These are phyloP conservation scores for Petaurus breviceps DNA, from an alignment of 2,113 vertebrate genomes.

Conservation along the genomic window DNA sequence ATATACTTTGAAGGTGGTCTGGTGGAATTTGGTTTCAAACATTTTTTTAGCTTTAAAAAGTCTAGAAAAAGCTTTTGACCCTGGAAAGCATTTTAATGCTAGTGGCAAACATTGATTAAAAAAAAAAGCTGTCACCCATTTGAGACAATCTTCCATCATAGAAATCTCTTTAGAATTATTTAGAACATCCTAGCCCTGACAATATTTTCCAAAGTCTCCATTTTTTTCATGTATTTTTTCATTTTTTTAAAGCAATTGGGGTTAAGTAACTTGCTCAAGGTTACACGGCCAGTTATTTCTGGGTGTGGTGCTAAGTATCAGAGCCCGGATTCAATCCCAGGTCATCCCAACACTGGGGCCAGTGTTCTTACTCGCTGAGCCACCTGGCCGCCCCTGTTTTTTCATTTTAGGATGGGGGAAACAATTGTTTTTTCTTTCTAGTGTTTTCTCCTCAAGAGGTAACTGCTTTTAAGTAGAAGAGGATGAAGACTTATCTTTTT, in stretches of 20 bases:
- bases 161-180: neutral
- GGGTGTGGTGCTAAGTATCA: too few relatives aligned
- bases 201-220: neutral
- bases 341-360: too few relatives aligned
- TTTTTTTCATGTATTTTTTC: neutral
- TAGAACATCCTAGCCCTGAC: neutral
- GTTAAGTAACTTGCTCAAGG: too few relatives aligned
- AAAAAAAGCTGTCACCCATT: neutral
- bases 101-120: neutral
- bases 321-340: too few relatives aligned
- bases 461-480: neutral
- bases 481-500: neutral
- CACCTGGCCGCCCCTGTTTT: too few relatives aligned
- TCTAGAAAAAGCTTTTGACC: neutral
- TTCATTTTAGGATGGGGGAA: neutral
- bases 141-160: neutral
- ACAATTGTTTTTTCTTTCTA: neutral
- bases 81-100: neutral
- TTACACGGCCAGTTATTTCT: too few relatives aligned
- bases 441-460: neutral
- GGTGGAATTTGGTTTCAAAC: neutral
- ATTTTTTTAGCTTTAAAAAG: neutral
- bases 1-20: neutral
- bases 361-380: too few relatives aligned
- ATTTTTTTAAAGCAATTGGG: too few relatives aligned